phyloP scores from a whole-genome alignment of 2,888 invertebrate genomes.

The Trichogramma dendrolimi region DNA sequence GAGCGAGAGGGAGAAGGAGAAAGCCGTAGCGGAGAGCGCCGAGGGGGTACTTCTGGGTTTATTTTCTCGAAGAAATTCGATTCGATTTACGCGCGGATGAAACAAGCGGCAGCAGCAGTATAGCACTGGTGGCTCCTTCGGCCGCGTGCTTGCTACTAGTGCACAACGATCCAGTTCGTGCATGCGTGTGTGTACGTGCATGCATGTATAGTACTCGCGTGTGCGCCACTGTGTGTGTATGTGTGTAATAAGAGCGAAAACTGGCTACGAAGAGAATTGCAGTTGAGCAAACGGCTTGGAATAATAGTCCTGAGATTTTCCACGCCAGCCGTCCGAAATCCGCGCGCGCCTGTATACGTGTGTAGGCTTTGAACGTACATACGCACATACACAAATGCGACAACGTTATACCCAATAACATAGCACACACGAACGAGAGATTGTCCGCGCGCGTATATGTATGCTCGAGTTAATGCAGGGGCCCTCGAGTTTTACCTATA shows the following conservation, averaged over 20 bases:
- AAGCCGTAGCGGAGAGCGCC: conserved; percentile 19
- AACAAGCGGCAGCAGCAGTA: conserved; percentile 14
- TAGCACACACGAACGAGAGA: background rate
- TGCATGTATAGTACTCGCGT: background rate
- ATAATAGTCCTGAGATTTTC: conserved; percentile 23
- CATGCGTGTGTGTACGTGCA: too few relatives aligned
- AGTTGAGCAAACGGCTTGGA: conserved; percentile 26
- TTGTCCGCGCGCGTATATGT: background rate
- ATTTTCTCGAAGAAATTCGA: conserved; percentile 30
- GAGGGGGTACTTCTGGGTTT: conserved; percentile 26
- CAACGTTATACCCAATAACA: too few relatives aligned
- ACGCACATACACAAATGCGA: too few relatives aligned
- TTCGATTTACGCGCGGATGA: conserved; percentile 29
- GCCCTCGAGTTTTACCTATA: too few relatives aligned
- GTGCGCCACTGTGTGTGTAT: background rate
- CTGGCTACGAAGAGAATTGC: conserved; percentile 14
- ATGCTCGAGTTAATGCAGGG: background rate
- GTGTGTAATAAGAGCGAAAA: conserved; percentile 25
- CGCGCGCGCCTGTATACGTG: background rate
- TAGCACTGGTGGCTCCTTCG: background rate
- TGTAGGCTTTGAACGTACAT: background rate
- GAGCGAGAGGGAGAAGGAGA: background rate
- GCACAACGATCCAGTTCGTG: too few relatives aligned
- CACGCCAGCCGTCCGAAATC: conserved; percentile 8
- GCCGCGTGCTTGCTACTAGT: too few relatives aligned